Evolutionary conservation across 92 coral and sea anemone species (phyloP).

Genomic region (Porites rus): DNA sequence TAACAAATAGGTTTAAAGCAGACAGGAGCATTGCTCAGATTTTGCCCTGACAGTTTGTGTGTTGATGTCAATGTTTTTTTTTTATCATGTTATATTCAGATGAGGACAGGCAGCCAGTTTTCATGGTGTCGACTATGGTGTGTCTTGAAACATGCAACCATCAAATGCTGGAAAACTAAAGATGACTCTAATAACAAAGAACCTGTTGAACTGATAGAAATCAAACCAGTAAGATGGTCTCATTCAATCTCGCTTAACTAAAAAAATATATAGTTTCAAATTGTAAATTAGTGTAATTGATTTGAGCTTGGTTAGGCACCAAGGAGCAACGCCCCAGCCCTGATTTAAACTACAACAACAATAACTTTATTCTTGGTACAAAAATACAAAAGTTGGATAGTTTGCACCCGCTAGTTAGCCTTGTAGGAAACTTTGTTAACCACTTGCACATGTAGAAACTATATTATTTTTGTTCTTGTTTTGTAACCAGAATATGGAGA

Average conservation of each 20-base stretch:
- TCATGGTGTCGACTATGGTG: conserved; percentile 93
- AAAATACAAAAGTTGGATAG: no score
- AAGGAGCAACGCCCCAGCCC: no score
- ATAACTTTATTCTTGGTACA: no score
- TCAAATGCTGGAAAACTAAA: conserved; percentile 88
- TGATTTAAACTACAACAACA: no score
- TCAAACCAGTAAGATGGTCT: conserved; percentile 69
- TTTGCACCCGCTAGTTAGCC: no score
- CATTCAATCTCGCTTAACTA: background rate
- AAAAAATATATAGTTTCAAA: no score
- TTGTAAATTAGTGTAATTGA: no score
- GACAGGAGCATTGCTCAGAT: no score
- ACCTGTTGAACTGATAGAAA: conserved; percentile 76
- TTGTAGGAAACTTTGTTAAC: no score
- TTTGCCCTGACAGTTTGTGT: background rate
- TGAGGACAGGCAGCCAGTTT: conserved; percentile 77
- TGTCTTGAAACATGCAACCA: conserved; percentile 73
- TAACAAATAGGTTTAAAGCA: no score
- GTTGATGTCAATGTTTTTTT: background rate
- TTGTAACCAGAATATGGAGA: conserved; percentile 72
- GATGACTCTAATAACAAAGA: conserved; percentile 58
- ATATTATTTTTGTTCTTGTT: background rate
- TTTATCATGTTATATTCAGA: conserved; percentile 45
- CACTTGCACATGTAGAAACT: no score
- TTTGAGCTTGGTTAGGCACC: no score